phyloP scores from a whole-genome alignment of 2,113 vertebrate species.

The Austrofundulus limnaeus region DNA sequence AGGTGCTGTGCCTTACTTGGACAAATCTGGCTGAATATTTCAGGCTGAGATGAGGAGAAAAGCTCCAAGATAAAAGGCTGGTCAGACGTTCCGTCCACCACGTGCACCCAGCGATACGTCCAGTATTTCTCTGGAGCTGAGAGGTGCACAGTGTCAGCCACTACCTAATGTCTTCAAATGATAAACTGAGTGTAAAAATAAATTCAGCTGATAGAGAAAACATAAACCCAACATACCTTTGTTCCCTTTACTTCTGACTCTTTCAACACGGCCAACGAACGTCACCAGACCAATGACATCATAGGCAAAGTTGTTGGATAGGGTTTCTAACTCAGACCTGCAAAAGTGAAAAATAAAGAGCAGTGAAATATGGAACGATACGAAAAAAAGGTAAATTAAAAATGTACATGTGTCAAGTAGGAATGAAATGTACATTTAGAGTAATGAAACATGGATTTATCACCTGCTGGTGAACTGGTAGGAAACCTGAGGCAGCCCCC shows the following conservation, averaged over 20 bases:
- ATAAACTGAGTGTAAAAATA: neutral
- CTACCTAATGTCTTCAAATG: too few species aligned
- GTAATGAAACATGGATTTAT: neutral
- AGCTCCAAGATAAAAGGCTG: constrained; percentile 88
- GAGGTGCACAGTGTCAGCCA: neutral
- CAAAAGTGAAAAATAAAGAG: constrained; percentile 18
- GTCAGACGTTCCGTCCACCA: constrained; percentile 85
- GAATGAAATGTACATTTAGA: neutral
- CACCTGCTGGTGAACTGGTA: constrained; percentile 86
- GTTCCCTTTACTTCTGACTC: constrained; percentile 82
- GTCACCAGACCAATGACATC: constrained; percentile 90
- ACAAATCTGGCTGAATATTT: constrained; percentile 87
- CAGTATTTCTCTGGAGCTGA: constrained; percentile 88
- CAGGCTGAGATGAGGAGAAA: constrained; percentile 91
- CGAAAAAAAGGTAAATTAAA: too few species aligned
- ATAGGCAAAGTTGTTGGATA: constrained; percentile 80
- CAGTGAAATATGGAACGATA: neutral
- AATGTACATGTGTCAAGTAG: too few species aligned
- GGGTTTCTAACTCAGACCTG: constrained; percentile 83
- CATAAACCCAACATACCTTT: constrained; percentile 51
- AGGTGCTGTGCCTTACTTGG: constrained; percentile 83
- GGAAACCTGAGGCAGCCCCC: constrained; percentile 86
- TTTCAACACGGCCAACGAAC: constrained; percentile 89
- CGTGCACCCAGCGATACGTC: constrained; percentile 90
- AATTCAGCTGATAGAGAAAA: neutral